Base-by-base conservation (phyloP, 2,888 invertebrate genomes). In the Drosophila percnosoma region DNA sequence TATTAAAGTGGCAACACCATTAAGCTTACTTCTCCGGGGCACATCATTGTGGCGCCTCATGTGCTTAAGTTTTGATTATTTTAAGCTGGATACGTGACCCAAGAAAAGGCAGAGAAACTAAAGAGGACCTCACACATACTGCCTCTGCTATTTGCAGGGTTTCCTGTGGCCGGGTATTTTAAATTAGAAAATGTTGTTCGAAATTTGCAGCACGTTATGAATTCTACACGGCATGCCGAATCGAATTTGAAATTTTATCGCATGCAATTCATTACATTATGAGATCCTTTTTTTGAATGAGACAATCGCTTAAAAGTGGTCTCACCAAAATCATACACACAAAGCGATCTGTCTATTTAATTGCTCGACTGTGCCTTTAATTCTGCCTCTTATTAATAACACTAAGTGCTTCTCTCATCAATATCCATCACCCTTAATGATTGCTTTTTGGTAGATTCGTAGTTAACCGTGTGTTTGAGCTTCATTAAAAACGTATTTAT, bases 201-300 rank as follows among this genome's bases (percentile, higher is more conserved):
- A 54, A 66, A 62, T 75, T 55, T 65, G 66, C 24, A 21, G 64
- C 55, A 74, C 62, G 68, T 67, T 71, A 68, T 72, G 68, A 38
- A 70, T 82, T 62, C 55, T 54, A 59, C 69, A 70, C 62, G 71
- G 49, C 67, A 75, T 58, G 65, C 74, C 73, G 67, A 86, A 90
- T 85, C 80, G 81, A 83, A 86, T 85, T 88, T 80, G 63, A 73
- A 88, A 83, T 67, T 80, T 77, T 73, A 79, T 78, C 48, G 82
- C 88, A 79, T 79, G 74, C 86, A 68, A 67, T 72, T 82, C 45
- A 24, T 24, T 24, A 24, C 24, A 24, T 24, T 24, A 24, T 24
- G 24, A 24, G 24, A 24, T 24, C 2, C 24, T 24, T 13, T 31
- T 53, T 36, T 3, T 18, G 4, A 49, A 49, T 59, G 52, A 58